phyloP scores from a whole-genome alignment of 1,140 invertebrate species.

The Pseudomyrmex concolor region DNA sequence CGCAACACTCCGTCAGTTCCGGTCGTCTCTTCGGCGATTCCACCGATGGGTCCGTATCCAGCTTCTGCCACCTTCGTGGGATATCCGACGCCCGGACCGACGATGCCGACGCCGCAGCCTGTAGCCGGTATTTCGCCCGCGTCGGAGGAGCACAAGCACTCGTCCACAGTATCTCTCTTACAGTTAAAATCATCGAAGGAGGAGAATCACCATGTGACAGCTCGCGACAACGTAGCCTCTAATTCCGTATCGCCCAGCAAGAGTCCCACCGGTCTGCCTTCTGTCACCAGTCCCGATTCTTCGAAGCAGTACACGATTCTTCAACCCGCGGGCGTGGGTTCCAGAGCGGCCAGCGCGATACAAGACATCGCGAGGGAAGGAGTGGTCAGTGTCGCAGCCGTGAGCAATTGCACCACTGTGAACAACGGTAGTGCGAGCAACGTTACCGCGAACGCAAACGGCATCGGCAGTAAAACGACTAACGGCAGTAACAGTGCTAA shows the following conservation, averaged over 20 bases:
- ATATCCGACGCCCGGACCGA: constrained; percentile 84
- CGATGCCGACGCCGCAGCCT: constrained; percentile 80
- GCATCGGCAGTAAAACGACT: constrained; percentile 57
- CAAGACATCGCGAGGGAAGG: constrained; percentile 90
- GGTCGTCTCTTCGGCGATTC: constrained; percentile 79
- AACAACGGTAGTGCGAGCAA: constrained; percentile 69
- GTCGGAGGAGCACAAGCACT: constrained; percentile 82
- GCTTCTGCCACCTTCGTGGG: constrained; percentile 88
- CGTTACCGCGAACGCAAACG: constrained; percentile 65
- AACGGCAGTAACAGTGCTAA: constrained; percentile 53
- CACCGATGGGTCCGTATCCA: constrained; percentile 87
- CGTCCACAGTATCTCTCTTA: constrained; percentile 80
- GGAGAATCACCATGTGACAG: constrained; percentile 76
- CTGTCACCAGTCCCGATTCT: constrained; percentile 85
- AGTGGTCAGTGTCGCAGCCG: constrained; percentile 88
- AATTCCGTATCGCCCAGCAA: constrained; percentile 69
- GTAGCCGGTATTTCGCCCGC: constrained; percentile 76
- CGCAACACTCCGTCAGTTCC: constrained; percentile 77
- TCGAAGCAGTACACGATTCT: constrained; percentile 93
- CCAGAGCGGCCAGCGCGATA: constrained; percentile 90
- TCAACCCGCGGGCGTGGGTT: constrained; percentile 91
- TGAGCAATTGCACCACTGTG: constrained; percentile 84
- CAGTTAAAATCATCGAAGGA: constrained; percentile 85
- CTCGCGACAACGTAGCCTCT: constrained; percentile 55
- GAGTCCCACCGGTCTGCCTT: constrained; percentile 71